A percentile compares a stretch with the other conserved stretches of the same genome.
phyloP scores from a whole-genome alignment of 1,140 invertebrate species.

The Papilio machaon region DNA sequence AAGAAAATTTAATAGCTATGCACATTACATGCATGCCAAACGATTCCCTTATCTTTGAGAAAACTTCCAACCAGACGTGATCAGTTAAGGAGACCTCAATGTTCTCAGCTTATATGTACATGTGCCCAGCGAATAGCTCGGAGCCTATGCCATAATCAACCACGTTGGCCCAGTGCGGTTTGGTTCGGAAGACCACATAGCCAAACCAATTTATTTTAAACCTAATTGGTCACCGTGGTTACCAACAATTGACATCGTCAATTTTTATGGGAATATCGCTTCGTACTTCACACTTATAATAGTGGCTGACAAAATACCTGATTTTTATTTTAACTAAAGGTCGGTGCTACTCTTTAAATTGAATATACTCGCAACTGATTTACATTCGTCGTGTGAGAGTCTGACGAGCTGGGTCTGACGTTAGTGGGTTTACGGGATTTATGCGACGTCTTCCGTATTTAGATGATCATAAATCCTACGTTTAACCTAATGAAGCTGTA shows the following conservation, averaged over 20 bases:
- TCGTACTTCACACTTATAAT: not conserved
- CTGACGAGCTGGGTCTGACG: slow-evolving; percentile 13
- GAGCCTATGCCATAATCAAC: not conserved
- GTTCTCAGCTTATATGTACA: not conserved
- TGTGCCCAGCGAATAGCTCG: not conserved
- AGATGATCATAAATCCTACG: slow-evolving; percentile 21
- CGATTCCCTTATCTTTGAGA: not conserved
- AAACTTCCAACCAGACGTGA: not conserved
- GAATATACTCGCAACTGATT: slow-evolving; percentile 6
- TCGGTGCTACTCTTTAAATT: not conserved
- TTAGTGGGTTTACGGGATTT: slow-evolving; percentile 30
- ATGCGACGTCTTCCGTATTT: slow-evolving; percentile 9
- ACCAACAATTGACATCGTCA: not conserved
- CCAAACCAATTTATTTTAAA: not conserved
- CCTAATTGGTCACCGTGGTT: too few relatives aligned
- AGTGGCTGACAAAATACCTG: not conserved
- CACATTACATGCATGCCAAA: not conserved
- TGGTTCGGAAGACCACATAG: not conserved
- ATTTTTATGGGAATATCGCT: not conserved
- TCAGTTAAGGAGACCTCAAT: not conserved
- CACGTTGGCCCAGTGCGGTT: not conserved
- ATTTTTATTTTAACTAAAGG: not conserved
- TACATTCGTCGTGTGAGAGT: slow-evolving; percentile 12
- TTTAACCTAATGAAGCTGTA: slow-evolving; percentile 28
- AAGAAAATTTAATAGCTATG: not conserved